Evolutionary conservation across 2,113 vertebrate species (phyloP).

Genomic region (Pungitius pungitius): DNA sequence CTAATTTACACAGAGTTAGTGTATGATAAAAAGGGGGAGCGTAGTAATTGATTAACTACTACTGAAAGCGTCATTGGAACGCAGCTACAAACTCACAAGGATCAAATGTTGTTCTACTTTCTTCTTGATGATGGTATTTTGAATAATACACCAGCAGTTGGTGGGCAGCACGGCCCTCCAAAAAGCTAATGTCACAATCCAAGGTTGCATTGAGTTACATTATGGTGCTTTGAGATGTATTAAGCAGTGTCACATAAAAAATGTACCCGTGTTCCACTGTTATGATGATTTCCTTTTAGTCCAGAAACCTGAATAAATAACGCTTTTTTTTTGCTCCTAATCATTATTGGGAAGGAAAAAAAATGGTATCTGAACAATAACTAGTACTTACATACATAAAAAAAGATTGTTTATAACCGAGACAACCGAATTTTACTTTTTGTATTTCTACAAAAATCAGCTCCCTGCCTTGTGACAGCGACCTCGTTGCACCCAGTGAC

Average conservation of each 20-base stretch:
- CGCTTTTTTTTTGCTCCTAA: no score
- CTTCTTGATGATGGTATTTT: no score
- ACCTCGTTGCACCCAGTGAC: neutral
- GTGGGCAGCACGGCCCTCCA: no score
- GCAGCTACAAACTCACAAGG: neutral
- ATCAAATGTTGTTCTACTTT: neutral
- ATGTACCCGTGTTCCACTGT: no score
- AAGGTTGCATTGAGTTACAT: no score
- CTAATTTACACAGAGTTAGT: slow-evolving; percentile 6
- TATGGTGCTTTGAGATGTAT: no score
- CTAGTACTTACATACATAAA: neutral
- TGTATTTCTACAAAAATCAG: neutral
- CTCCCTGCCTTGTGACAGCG: neutral
- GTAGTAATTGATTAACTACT: no score
- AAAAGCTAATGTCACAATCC: no score
- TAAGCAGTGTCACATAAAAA: no score
- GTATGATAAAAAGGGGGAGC: neutral
- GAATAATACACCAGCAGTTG: no score
- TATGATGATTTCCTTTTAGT: no score
- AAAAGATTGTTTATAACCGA: neutral
- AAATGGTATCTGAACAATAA: neutral
- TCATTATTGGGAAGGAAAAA: neutral
- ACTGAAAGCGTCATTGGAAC: neutral
- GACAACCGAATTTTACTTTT: neutral
- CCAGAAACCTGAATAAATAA: no score